Evolutionary conservation across 2,113 vertebrate species (phyloP).

Genomic region (Lagenorhynchus albirostris): DNA sequence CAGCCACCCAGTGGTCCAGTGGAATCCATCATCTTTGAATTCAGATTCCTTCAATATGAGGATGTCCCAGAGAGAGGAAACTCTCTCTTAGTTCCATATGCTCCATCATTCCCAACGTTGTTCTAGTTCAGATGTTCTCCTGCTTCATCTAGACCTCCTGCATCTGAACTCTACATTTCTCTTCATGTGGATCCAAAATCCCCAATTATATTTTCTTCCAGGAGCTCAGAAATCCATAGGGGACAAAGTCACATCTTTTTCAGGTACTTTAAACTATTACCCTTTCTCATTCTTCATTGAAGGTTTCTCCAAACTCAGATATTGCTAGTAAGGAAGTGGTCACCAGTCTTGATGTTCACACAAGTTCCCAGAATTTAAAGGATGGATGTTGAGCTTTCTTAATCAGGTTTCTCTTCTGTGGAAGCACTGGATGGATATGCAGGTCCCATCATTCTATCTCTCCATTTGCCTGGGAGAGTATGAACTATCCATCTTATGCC

Average conservation of each 20-base stretch:
- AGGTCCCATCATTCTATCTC: not conserved
- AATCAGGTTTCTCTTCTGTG: not conserved
- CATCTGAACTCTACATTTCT: not conserved
- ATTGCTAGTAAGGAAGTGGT: too few relatives aligned
- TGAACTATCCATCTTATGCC: not conserved
- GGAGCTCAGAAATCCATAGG: not conserved
- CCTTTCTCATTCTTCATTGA: not conserved
- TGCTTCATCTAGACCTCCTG: rapidly evolving
- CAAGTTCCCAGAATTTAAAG: not conserved
- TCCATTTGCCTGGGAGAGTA: not conserved
- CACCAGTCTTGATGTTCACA: not conserved
- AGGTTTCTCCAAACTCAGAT: not conserved
- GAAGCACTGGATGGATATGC: too few relatives aligned
- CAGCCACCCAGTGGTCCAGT: not conserved
- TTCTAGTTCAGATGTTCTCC: not conserved
- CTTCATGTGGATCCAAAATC: not conserved
- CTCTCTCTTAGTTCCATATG: not conserved
- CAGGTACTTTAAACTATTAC: not conserved
- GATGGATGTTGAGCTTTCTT: not conserved
- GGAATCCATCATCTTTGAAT: not conserved
- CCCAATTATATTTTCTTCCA: not conserved
- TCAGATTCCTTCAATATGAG: not conserved
- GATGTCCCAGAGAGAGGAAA: not conserved
- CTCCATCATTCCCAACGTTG: not conserved
- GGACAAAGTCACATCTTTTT: not conserved